These are phyloP conservation scores for Tuta absoluta DNA, from an alignment of 2,888 invertebrate genomes.

Conservation along the genomic window DNA sequence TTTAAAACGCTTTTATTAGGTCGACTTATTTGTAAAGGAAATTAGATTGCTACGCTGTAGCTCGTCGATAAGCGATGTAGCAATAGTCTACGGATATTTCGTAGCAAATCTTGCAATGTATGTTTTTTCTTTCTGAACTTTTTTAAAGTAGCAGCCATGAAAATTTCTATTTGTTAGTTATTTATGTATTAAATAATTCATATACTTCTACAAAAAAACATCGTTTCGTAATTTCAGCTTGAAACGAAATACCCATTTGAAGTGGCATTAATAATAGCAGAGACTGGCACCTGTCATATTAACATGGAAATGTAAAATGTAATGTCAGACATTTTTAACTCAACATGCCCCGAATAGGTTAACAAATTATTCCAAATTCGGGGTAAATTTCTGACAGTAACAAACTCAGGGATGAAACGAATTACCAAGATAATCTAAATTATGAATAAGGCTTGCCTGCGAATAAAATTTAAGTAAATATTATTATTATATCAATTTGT, in stretches of 20 bases:
- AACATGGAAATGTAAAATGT: constrained; percentile 6
- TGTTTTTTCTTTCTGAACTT: too few species aligned
- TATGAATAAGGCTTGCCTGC: neutral
- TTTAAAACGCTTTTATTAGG: too few species aligned
- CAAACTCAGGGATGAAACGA: neutral
- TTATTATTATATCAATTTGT: too few species aligned
- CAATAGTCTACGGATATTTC: neutral
- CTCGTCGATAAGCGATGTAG: neutral
- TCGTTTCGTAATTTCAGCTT: constrained; percentile 24
- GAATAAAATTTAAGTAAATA: too few species aligned
- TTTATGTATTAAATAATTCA: too few species aligned
- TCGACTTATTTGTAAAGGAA: too few species aligned
- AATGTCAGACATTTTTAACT: constrained; percentile 5
- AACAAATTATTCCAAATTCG: neutral
- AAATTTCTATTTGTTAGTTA: too few species aligned
- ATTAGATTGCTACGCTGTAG: neutral
- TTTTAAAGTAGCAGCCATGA: too few species aligned
- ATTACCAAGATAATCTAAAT: neutral
- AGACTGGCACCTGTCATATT: neutral
- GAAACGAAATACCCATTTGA: neutral
- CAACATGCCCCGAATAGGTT: constrained; percentile 1
- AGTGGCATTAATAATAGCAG: constrained; percentile 21
- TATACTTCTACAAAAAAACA: neutral
- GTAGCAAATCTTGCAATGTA: neutral
- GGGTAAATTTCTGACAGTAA: constrained; percentile 5